These are phyloP conservation scores for Eubasilissa regina DNA, from an alignment of 1,140 invertebrate genomes.

Conservation along the genomic window DNA sequence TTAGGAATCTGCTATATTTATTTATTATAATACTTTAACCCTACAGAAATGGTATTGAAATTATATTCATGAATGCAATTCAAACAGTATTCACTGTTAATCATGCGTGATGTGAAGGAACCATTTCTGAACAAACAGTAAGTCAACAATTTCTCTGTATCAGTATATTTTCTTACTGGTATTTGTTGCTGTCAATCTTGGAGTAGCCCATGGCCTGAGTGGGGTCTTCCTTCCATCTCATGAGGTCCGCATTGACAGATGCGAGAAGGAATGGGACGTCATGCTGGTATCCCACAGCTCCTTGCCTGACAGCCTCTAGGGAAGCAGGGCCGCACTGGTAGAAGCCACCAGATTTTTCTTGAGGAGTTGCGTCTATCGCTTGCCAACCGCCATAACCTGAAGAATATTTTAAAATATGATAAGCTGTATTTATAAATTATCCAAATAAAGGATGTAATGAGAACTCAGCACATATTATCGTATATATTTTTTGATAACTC, in stretches of 20 bases:
- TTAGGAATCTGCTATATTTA: no score
- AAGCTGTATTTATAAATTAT: no score
- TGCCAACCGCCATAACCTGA: constrained; percentile 83
- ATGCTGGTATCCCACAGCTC: constrained; percentile 79
- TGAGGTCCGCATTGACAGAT: constrained; percentile 75
- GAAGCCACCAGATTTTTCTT: constrained; percentile 76
- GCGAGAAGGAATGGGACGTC: constrained; percentile 83
- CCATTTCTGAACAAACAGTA: no score
- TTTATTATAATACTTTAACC: no score
- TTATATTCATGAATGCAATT: no score
- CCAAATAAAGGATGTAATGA: no score
- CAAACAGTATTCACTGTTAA: no score
- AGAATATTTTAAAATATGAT: constrained; percentile 11
- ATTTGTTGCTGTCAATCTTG: constrained; percentile 79
- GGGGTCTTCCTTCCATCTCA: constrained; percentile 76
- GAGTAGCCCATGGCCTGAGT: constrained; percentile 74
- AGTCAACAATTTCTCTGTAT: no score
- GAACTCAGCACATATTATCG: no score
- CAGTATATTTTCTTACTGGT: constrained; percentile 73
- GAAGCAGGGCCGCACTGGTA: constrained; percentile 80
- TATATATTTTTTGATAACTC: no score
- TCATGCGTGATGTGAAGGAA: no score
- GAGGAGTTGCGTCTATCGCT: constrained; percentile 82
- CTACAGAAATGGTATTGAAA: no score
- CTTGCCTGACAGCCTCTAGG: constrained; percentile 79